phyloP scores from a whole-genome alignment of 2,888 invertebrate genomes.

The Acanthacorydalis orientalis region DNA sequence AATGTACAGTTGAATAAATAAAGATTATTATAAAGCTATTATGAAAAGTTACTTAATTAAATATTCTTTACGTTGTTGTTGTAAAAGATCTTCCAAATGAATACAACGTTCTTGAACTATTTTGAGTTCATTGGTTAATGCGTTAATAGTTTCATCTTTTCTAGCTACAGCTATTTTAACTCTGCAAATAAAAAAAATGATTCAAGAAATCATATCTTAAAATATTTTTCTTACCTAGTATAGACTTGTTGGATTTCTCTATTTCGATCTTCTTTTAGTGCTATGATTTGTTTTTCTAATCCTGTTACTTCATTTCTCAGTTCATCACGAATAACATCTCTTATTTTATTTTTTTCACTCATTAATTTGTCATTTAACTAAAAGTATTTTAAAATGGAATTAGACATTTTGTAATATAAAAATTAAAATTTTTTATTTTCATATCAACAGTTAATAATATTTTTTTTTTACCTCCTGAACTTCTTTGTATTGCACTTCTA shows the following conservation, averaged over 20 bases:
- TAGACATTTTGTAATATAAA: too few species aligned
- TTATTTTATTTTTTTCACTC: slow-evolving; percentile 36
- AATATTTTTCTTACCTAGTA: slow-evolving; percentile 39
- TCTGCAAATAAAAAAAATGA: slow-evolving; percentile 25
- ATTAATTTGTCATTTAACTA: slow-evolving; percentile 33
- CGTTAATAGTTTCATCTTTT: slow-evolving; percentile 59
- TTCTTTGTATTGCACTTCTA: slow-evolving; percentile 47
- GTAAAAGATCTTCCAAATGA: slow-evolving; percentile 55
- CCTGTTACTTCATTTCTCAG: slow-evolving; percentile 43
- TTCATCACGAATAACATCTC: slow-evolving; percentile 40
- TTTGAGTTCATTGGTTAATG: slow-evolving; percentile 51
- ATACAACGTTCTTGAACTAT: slow-evolving; percentile 54
- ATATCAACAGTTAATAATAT: slow-evolving; percentile 4
- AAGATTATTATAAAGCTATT: not conserved
- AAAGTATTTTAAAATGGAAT: too few species aligned
- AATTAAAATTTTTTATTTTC: too few species aligned
- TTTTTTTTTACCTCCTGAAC: slow-evolving; percentile 36
- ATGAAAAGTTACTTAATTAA: slow-evolving; percentile 21
- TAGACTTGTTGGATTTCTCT: slow-evolving; percentile 64
- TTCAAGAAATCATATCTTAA: not conserved
- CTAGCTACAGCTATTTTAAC: slow-evolving; percentile 66
- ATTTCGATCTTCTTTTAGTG: slow-evolving; percentile 43
- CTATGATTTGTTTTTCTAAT: slow-evolving; percentile 41
- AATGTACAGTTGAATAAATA: not conserved
- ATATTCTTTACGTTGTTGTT: slow-evolving; percentile 61